Conservation (phyloP, 2,888 invertebrate species). For the Brenthis hecate region DNA sequence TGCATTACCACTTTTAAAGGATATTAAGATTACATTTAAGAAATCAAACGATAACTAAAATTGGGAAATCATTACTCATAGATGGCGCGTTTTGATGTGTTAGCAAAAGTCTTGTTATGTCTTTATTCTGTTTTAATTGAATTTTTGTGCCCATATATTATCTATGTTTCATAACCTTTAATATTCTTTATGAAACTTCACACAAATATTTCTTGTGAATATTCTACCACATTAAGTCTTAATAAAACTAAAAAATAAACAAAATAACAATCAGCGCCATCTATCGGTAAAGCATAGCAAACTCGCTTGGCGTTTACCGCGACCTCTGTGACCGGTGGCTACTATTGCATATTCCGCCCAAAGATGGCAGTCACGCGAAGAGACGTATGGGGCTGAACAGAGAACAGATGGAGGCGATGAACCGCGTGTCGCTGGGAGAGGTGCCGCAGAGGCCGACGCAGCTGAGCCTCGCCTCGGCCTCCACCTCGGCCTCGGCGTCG, state of each 20-base stretch:
- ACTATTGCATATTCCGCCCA: conserved; percentile 71
- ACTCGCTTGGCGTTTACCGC: conserved; percentile 47
- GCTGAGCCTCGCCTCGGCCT: conserved; percentile 75
- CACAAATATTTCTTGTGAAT: not conserved
- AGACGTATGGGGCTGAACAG: conserved; percentile 82
- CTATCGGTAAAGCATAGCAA: conserved; percentile 41
- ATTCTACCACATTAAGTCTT: not conserved
- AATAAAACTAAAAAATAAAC: not conserved
- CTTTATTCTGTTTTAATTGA: not conserved
- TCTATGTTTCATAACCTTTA: not conserved
- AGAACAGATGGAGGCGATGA: conserved; percentile 82
- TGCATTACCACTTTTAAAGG: conserved; percentile 41
- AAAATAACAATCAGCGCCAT: conserved; percentile 34
- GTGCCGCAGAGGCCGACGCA: conserved; percentile 66
- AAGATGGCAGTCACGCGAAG: conserved; percentile 83
- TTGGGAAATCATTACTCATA: conserved; percentile 28
- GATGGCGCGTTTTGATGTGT: conserved; percentile 29
- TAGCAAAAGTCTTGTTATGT: not conserved
- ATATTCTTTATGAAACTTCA: not conserved
- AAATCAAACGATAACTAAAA: conserved; percentile 27
- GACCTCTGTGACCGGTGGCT: conserved; percentile 41
- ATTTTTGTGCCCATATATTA: not conserved
- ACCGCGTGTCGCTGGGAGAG: conserved; percentile 71
- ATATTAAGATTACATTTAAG: conserved; percentile 3
- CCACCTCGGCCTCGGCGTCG: conserved; percentile 79